Percentiles rank a stretch among this genome's conserved stretches.
Evolutionary conservation across 1,140 invertebrate species (phyloP).

Genomic region (Drosophila kanapiae): DNA sequence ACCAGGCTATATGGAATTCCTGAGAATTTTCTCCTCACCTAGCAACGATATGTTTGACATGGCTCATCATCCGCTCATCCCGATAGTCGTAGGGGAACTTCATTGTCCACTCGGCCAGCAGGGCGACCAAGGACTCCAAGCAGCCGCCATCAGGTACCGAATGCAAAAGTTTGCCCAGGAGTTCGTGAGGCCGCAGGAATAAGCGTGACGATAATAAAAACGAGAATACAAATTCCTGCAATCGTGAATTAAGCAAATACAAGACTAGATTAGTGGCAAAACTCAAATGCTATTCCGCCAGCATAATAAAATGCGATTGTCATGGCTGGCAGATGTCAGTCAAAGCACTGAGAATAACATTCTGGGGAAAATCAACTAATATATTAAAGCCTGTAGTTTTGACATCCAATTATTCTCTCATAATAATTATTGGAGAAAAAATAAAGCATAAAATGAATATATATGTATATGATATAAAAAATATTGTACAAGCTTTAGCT

Average conservation of each 20-base stretch:
- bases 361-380: background rate
- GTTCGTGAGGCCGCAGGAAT: slow-evolving; percentile 83
- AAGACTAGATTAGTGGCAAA: background rate
- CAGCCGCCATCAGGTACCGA: slow-evolving; percentile 79
- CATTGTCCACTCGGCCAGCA: slow-evolving; percentile 85
- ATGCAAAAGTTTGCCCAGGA: slow-evolving; percentile 80
- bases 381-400: too few relatives aligned
- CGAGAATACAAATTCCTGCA: slow-evolving; percentile 83
- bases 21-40: slow-evolving; percentile 57
- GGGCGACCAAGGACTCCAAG: slow-evolving; percentile 76
- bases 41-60: slow-evolving; percentile 86
- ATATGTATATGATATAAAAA: background rate
- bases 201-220: slow-evolving; percentile 84
- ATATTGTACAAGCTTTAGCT: background rate
- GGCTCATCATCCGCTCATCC: slow-evolving; percentile 88
- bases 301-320: slow-evolving; percentile 11
- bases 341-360: background rate
- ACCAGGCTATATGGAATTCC: background rate
- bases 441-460: too few relatives aligned
- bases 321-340: background rate
- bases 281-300: background rate
- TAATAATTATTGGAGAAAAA: too few relatives aligned
- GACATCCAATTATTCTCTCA: too few relatives aligned
- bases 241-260: slow-evolving; percentile 24
- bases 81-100: slow-evolving; percentile 89